phyloP scores from a whole-genome alignment of 2,888 invertebrate species.

The Plusia festucae region DNA sequence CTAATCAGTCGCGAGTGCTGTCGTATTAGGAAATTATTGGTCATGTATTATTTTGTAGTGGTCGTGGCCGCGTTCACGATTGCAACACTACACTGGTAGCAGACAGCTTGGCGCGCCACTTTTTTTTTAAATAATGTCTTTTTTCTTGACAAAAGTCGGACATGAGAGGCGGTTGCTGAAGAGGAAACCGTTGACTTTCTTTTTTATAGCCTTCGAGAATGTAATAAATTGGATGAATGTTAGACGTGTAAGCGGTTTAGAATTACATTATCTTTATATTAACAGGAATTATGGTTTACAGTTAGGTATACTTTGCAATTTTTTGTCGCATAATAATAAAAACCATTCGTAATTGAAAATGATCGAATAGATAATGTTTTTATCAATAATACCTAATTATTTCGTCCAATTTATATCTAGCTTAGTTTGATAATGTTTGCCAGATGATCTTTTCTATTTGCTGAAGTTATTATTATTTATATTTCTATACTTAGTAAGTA shows the following conservation, averaged over 20 bases:
- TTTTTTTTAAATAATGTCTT: conserved; percentile 76
- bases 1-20: conserved; percentile 32
- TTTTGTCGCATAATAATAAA: neutral
- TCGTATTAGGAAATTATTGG: conserved; percentile 57
- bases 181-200: conserved; percentile 83
- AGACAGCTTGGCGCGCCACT: conserved; percentile 88
- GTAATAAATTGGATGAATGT: conserved; percentile 74
- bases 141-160: conserved; percentile 79
- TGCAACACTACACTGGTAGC: conserved; percentile 73
- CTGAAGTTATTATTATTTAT: neutral
- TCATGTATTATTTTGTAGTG: conserved; percentile 63
- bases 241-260: conserved; percentile 64
- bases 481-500: neutral
- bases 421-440: neutral
- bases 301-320: neutral
- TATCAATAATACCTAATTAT: neutral
- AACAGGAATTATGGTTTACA: conserved; percentile 6
- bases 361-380: neutral
- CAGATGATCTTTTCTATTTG: conserved; percentile 8
- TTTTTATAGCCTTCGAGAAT: conserved; percentile 81
- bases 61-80: conserved; percentile 66
- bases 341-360: neutral
- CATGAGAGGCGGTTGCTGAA: conserved; percentile 69
- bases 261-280: conserved; percentile 49
- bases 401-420: conserved; percentile 5